Percentiles rank a stretch among this genome's conserved stretches.
These are phyloP conservation scores for Steinernema hermaphroditum DNA, from an alignment of 2,888 invertebrate species.

Conservation along the genomic window DNA sequence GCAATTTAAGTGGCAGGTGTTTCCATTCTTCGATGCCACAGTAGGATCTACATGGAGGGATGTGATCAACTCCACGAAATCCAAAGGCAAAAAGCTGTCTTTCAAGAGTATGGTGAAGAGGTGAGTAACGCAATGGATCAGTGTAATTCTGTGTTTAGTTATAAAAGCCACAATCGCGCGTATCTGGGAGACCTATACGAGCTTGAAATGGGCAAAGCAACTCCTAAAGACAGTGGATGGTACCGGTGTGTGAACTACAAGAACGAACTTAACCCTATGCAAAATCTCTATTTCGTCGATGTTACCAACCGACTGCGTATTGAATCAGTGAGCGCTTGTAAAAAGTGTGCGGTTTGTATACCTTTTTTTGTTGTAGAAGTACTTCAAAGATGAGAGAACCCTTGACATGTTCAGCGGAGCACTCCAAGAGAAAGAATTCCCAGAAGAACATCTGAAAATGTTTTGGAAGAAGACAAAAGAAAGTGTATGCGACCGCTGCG, in stretches of 20 bases:
- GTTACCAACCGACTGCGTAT: not conserved
- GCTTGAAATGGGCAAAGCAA: not conserved
- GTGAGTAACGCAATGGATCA: not conserved
- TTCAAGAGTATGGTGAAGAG: not conserved
- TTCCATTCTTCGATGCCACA: not conserved
- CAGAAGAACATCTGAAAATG: not conserved
- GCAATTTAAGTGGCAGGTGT: not conserved
- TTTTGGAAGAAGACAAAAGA: not conserved
- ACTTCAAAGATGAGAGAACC: not conserved
- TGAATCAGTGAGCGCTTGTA: not conserved
- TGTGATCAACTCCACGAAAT: not conserved
- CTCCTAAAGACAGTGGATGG: not conserved
- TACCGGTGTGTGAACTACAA: not conserved
- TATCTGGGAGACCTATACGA: not conserved
- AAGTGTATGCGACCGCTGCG: not conserved
- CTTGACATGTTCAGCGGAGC: not conserved
- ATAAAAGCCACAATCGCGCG: not conserved
- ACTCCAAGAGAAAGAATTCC: not conserved
- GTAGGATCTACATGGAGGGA: not conserved
- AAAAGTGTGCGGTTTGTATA: not conserved
- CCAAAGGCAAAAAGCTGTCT: not conserved
- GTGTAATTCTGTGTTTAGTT: not conserved
- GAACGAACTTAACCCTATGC: not conserved
- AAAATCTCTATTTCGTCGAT: conserved; percentile 10
- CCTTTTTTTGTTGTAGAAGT: not conserved